Percentiles rank a stretch among this genome's conserved stretches.
Conservation (phyloP, 2,888 invertebrate genomes). For the Pteria penguin region DNA sequence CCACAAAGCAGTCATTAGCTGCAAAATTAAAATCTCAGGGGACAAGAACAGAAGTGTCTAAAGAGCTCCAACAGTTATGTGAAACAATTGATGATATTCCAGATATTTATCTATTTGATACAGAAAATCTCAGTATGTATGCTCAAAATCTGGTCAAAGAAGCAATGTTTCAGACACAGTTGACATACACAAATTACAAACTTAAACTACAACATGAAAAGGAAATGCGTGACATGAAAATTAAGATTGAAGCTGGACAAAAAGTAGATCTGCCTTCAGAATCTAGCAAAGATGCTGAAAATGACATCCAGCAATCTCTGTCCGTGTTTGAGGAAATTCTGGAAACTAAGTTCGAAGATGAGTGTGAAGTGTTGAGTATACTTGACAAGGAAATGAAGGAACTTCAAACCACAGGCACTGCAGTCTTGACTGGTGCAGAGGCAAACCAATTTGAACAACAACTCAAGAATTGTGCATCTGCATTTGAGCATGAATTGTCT, state of each 20-base stretch:
- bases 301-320: slow-evolving; percentile 64
- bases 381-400: slow-evolving; percentile 66
- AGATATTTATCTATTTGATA: slow-evolving; percentile 54
- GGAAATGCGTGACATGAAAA: slow-evolving; percentile 65
- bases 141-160: slow-evolving; percentile 86
- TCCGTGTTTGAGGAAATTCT: slow-evolving; percentile 70
- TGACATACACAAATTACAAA: slow-evolving; percentile 74
- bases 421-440: slow-evolving; percentile 44
- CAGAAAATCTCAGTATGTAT: slow-evolving; percentile 61
- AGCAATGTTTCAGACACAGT: slow-evolving; percentile 87
- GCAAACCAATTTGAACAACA: slow-evolving; percentile 62
- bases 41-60: slow-evolving; percentile 29
- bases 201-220: slow-evolving; percentile 67
- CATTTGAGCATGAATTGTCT: slow-evolving; percentile 66
- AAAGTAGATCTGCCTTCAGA: slow-evolving; percentile 59
- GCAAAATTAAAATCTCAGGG: slow-evolving; percentile 50
- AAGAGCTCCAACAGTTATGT: slow-evolving; percentile 43
- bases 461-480: slow-evolving; percentile 63
- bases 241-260: slow-evolving; percentile 59
- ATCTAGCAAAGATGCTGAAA: slow-evolving; percentile 65
- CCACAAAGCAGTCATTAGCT: slow-evolving; percentile 57
- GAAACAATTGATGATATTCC: slow-evolving; percentile 60
- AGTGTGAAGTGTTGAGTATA: slow-evolving; percentile 66
- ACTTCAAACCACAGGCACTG: slow-evolving; percentile 49
- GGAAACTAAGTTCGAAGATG: slow-evolving; percentile 72